phyloP scores from a whole-genome alignment of 2,113 vertebrate species.

The Falco punctatus region DNA sequence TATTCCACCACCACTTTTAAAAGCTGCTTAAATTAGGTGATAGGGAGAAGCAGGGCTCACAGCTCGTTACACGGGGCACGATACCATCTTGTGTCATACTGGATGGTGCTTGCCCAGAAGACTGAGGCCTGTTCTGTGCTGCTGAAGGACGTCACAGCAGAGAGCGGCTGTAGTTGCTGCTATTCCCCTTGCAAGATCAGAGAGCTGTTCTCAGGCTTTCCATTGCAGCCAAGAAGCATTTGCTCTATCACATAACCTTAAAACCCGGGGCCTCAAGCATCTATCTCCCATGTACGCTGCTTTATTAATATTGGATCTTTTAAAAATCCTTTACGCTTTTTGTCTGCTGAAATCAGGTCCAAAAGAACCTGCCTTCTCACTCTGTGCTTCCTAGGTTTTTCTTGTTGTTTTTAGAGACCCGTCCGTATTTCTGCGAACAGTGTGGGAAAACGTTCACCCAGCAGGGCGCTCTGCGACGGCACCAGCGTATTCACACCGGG shows the following conservation, averaged over 20 bases:
- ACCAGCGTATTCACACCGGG: constrained; percentile 71
- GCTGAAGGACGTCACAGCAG: too few species aligned
- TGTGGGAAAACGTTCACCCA: constrained; percentile 73
- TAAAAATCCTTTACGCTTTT: neutral
- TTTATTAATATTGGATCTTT: neutral
- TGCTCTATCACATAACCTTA: neutral
- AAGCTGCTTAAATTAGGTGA: neutral
- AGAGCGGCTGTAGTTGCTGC: neutral
- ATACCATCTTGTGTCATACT: rapidly evolving
- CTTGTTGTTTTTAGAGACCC: constrained; percentile 36
- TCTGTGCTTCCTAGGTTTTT: rapidly evolving
- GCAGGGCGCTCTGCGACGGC: constrained; percentile 70
- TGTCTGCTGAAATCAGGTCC: too few species aligned
- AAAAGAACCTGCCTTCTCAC: neutral
- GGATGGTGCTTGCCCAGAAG: neutral
- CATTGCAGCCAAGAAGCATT: neutral
- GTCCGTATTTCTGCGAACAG: constrained; percentile 72
- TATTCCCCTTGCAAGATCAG: neutral
- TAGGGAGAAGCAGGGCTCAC: neutral
- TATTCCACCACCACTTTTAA: neutral
- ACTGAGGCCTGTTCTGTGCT: neutral
- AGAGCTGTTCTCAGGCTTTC: neutral
- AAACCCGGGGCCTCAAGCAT: neutral
- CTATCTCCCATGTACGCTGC: rapidly evolving
- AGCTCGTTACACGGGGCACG: neutral